Percentiles rank a stretch among this genome's conserved stretches.
Conservation (phyloP, 2,888 invertebrate species). For the Trisateles emortualis region DNA sequence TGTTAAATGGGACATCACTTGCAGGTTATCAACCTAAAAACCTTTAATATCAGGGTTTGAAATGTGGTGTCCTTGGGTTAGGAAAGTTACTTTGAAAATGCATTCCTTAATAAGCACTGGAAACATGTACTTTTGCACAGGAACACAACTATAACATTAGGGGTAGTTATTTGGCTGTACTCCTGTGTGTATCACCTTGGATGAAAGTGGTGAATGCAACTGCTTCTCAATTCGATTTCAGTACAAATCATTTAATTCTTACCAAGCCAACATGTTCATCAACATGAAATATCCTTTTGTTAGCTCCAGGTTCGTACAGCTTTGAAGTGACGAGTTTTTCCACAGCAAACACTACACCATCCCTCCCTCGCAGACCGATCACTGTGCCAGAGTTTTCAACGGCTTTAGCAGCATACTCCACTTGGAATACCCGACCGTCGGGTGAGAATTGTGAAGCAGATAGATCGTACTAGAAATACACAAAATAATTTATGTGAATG, state of each 20-base stretch:
- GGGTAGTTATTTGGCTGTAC: too few species aligned
- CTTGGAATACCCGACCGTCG: slow-evolving; percentile 99
- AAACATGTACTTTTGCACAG: too few species aligned
- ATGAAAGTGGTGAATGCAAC: too few species aligned
- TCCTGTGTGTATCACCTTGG: too few species aligned
- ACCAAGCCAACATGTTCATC: slow-evolving; percentile 98
- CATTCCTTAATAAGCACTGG: too few species aligned
- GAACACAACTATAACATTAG: too few species aligned
- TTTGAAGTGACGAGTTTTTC: slow-evolving; percentile 98
- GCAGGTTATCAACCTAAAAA: too few species aligned
- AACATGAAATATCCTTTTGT: slow-evolving; percentile 96
- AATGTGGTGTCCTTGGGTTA: too few species aligned
- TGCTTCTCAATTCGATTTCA: too few species aligned
- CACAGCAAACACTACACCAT: slow-evolving; percentile 98
- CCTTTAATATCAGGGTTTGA: too few species aligned
- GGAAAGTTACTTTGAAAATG: too few species aligned
- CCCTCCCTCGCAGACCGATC: slow-evolving; percentile 97
- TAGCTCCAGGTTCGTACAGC: slow-evolving; percentile 96
- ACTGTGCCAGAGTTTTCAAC: slow-evolving; percentile 99
- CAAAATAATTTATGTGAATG: slow-evolving; percentile 2
- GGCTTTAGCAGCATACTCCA: slow-evolving; percentile 99
- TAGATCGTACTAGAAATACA: slow-evolving; percentile 95
- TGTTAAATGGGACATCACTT: too few species aligned
- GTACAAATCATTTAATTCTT: slow-evolving; percentile 55
- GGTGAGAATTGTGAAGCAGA: slow-evolving; percentile 99